Conservation (phyloP, 2,113 vertebrate species). For the Forbesichthys papilliferus region DNA sequence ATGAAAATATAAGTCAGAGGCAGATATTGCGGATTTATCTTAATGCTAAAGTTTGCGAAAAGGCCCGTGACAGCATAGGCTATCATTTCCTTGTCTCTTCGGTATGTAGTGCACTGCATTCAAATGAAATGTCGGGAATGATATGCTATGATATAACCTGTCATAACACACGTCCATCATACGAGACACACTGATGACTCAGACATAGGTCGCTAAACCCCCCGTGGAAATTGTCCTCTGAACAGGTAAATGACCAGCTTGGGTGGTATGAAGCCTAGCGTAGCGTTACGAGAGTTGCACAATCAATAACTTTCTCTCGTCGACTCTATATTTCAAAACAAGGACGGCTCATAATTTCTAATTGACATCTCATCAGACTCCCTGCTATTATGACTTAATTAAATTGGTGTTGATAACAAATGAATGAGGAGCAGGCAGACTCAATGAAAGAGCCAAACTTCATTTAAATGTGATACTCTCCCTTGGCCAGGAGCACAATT, state of each 20-base stretch:
- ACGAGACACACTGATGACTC: neutral
- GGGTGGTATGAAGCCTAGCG: slow-evolving; percentile 15
- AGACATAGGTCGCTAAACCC: neutral
- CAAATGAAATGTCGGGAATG: slow-evolving; percentile 6
- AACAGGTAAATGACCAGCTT: slow-evolving; percentile 22
- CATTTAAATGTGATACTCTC: slow-evolving; percentile 70
- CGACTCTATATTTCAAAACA: slow-evolving; percentile 45
- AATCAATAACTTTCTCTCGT: slow-evolving; percentile 57
- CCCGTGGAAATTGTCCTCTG: neutral
- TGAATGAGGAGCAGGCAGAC: slow-evolving; percentile 71
- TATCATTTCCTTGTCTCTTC: slow-evolving; percentile 21
- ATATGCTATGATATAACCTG: neutral
- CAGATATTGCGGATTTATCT: slow-evolving; percentile 67
- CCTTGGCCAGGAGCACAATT: slow-evolving; percentile 61
- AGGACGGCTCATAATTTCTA: slow-evolving; percentile 71
- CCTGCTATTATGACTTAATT: slow-evolving; percentile 72
- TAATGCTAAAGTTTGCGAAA: slow-evolving; percentile 51
- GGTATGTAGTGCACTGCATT: neutral
- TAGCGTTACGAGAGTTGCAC: slow-evolving; percentile 36
- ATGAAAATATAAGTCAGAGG: slow-evolving; percentile 60
- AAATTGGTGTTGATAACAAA: slow-evolving; percentile 71
- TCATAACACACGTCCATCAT: neutral
- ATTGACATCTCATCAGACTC: slow-evolving; percentile 73
- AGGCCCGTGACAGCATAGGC: slow-evolving; percentile 51
- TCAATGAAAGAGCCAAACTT: slow-evolving; percentile 69